phyloP scores from a whole-genome alignment of 1,140 invertebrate genomes.

The Bombus waltoni region DNA sequence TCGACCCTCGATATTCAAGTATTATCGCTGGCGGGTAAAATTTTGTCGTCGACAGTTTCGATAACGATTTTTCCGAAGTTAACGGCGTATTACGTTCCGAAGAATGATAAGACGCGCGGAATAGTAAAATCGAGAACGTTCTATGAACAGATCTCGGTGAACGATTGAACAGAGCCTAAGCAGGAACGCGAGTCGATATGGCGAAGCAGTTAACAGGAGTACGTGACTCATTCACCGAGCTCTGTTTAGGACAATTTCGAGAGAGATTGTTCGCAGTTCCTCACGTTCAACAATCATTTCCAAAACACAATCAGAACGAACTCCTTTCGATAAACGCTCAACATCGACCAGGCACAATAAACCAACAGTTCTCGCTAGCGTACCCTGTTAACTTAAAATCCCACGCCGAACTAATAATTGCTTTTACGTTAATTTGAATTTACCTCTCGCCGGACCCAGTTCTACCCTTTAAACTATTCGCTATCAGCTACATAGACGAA shows the following conservation, averaged over 20 bases:
- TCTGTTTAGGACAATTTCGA: conserved; percentile 44
- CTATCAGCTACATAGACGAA: background rate
- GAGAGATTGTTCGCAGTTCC: conserved; percentile 41
- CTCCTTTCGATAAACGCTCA: conserved; percentile 30
- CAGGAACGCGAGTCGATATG: conserved; percentile 17
- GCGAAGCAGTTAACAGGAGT: conserved; percentile 35
- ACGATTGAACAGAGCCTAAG: background rate
- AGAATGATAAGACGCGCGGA: background rate
- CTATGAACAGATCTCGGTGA: background rate
- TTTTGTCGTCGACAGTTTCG: background rate
- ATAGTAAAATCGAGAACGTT: background rate
- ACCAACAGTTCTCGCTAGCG: conserved; percentile 9
- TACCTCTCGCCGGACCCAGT: background rate
- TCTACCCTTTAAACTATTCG: background rate
- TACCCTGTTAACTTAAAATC: conserved; percentile 30
- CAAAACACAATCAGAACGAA: conserved; percentile 30
- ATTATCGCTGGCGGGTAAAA: background rate
- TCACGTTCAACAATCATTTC: conserved; percentile 30
- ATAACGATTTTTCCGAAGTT: too few species aligned
- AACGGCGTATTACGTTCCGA: background rate
- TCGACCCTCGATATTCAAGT: background rate
- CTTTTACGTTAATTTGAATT: conserved; percentile 32
- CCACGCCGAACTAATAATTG: conserved; percentile 24
- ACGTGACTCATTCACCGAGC: conserved; percentile 36
- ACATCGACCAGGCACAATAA: conserved; percentile 11